These are phyloP conservation scores for Odontocolon sp. DNA, from an alignment of 2,888 invertebrate genomes.

Conservation along the genomic window DNA sequence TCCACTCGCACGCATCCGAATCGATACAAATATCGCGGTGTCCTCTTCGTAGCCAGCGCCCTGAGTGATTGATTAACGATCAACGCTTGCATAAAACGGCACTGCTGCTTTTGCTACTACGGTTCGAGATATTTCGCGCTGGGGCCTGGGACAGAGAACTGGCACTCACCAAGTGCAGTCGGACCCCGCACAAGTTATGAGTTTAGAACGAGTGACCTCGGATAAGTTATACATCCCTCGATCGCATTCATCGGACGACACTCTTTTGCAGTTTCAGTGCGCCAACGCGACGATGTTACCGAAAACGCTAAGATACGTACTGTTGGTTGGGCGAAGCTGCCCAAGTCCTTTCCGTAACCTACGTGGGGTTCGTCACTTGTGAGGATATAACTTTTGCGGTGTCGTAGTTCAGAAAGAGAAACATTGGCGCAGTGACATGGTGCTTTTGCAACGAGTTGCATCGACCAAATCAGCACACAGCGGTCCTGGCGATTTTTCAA, in stretches of 20 bases:
- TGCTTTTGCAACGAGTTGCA: constrained; percentile 19
- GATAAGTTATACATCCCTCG: no score
- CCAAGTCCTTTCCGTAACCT: no score
- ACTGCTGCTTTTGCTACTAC: neutral
- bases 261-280: no score
- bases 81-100: constrained; percentile 74
- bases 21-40: constrained; percentile 33
- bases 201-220: no score
- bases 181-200: no score
- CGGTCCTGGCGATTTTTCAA: neutral
- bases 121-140: neutral
- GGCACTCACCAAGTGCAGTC: neutral
- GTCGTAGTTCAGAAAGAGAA: no score
- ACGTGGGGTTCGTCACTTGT: no score
- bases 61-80: constrained; percentile 76
- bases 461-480: neutral
- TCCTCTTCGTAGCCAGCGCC: constrained; percentile 53
- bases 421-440: constrained; percentile 16
- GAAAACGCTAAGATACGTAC: no score
- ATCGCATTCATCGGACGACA: no score
- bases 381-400: no score
- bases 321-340: no score
- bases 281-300: no score
- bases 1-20: neutral
- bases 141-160: neutral